phyloP scores from a whole-genome alignment of 2,888 invertebrate species.

The Drosophila mettleri region DNA sequence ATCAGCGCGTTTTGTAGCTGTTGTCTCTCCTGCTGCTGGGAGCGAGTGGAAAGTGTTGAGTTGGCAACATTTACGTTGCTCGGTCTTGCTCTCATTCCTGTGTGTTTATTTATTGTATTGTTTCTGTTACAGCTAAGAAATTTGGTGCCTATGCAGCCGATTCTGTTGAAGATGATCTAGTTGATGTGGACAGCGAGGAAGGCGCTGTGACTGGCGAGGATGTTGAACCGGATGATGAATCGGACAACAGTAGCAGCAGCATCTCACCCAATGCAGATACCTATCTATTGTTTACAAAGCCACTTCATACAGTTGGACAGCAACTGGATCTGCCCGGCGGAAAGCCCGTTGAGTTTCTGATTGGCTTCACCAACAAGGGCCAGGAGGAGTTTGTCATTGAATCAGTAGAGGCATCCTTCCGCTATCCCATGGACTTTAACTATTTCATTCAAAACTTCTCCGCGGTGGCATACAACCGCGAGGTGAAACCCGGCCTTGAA shows the following conservation, averaged over 20 bases:
- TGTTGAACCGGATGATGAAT: conserved; percentile 85
- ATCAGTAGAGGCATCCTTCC: conserved; percentile 98
- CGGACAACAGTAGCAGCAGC: conserved; percentile 82
- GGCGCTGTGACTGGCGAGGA: conserved; percentile 85
- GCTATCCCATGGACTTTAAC: conserved; percentile 99
- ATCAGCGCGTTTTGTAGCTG: not conserved
- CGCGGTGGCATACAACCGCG: conserved; percentile 93
- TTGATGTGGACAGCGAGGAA: conserved; percentile 85
- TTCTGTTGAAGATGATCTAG: conserved; percentile 88
- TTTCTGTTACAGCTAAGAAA: conserved; percentile 84
- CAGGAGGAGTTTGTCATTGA: conserved; percentile 95
- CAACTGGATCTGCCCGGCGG: conserved; percentile 92
- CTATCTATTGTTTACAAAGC: conserved; percentile 94
- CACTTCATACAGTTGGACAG: conserved; percentile 87
- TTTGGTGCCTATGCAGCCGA: conserved; percentile 85
- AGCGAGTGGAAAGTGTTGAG: conserved; percentile 58
- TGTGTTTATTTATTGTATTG: conserved; percentile 5
- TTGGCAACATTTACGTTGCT: conserved; percentile 40
- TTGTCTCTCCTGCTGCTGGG: not conserved
- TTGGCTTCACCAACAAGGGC: conserved; percentile 98
- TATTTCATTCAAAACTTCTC: conserved; percentile 99
- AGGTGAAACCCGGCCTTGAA: conserved; percentile 95
- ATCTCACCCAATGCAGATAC: conserved; percentile 97
- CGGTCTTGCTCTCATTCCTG: conserved; percentile 40
- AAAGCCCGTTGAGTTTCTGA: conserved; percentile 95